These are phyloP conservation scores for Prionailurus viverrinus DNA, from an alignment of 2,113 vertebrate species.

Conservation along the genomic window DNA sequence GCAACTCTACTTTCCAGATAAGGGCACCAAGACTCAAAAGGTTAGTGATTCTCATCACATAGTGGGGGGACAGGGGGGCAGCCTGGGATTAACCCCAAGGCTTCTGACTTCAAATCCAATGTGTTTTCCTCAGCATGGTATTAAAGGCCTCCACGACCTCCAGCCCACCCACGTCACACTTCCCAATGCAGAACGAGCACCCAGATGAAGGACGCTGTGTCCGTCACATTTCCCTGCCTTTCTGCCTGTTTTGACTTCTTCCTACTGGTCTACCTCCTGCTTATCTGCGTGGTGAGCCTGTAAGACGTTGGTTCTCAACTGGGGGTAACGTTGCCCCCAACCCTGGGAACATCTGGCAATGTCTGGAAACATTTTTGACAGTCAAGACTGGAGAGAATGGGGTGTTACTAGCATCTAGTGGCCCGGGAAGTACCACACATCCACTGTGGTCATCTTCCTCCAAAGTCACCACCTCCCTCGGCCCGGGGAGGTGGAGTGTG, in stretches of 20 bases:
- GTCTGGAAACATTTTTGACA: not conserved
- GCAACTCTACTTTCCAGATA: not conserved
- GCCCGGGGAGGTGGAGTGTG: not conserved
- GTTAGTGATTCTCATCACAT: not conserved
- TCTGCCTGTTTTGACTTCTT: no score
- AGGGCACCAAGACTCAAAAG: not conserved
- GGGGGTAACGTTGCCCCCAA: not conserved
- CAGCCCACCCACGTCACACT: not conserved
- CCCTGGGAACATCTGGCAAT: not conserved
- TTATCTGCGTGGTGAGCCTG: not conserved
- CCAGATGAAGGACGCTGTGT: accelerated
- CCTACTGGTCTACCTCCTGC: not conserved
- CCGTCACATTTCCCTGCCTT: not conserved
- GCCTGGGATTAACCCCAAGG: not conserved
- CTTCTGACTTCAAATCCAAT: constrained; percentile 19
- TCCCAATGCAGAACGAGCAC: not conserved
- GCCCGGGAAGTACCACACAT: not conserved
- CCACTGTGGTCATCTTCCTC: not conserved
- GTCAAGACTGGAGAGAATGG: not conserved
- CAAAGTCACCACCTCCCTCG: not conserved
- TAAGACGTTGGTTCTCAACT: not conserved
- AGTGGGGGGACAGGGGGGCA: not conserved
- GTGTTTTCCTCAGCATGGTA: constrained; percentile 66
- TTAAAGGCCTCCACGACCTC: not conserved
- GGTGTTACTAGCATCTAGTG: not conserved